Conservation (phyloP, 2,797 vertebrate genomes). For the Dallia pectoralis region DNA sequence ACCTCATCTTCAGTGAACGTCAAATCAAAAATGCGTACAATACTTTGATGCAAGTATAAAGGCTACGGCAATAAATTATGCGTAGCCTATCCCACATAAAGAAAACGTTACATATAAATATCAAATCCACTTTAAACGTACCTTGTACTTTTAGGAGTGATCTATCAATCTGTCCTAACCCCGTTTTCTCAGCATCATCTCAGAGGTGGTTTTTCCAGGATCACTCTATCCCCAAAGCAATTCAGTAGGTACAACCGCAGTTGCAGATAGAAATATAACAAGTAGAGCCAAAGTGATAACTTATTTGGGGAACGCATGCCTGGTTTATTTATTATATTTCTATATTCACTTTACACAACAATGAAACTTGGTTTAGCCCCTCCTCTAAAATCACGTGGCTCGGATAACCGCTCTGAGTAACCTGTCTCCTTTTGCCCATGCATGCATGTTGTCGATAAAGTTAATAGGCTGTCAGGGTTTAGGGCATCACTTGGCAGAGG, state of each 20-base stretch:
- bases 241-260: too few relatives aligned
- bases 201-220: background rate
- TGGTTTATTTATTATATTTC: too few relatives aligned
- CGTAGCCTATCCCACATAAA: background rate
- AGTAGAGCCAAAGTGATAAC: too few relatives aligned
- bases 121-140: background rate
- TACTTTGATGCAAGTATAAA: background rate
- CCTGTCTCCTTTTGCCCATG: background rate
- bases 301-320: too few relatives aligned
- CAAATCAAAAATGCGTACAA: background rate
- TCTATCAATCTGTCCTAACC: background rate
- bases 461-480: background rate
- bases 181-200: background rate
- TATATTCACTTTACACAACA: too few relatives aligned
- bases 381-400: background rate
- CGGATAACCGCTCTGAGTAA: background rate
- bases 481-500: background rate
- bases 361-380: background rate
- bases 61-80: background rate
- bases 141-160: background rate
- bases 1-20: background rate
- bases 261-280: too few relatives aligned
- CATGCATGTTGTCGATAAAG: constrained; percentile 2
- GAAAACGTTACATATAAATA: background rate
- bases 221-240: background rate